Base-by-base conservation (phyloP, 2,888 invertebrate genomes). In the Trissoscelio sp. region DNA sequence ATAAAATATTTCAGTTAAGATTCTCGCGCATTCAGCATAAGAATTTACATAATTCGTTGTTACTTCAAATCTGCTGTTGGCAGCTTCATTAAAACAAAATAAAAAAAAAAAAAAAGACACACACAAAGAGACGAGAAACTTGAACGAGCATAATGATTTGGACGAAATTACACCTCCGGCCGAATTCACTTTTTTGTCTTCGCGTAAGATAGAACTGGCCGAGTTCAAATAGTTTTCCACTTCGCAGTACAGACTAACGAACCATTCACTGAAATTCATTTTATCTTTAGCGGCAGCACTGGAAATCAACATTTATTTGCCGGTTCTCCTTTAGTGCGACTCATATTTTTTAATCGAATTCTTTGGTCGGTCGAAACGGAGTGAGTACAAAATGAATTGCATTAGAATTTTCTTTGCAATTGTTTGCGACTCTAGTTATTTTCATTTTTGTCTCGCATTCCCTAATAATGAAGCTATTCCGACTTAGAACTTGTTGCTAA, bases 41-140 rank as follows among this genome's bases (percentile, higher is more conserved):
- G 72, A 84, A 85, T 86, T 85, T 84, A 80, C 84, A 85, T 84
- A 85, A 86, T 84, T 75, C 48, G 14, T 16, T 12, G 24, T 57
- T 44, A 69, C 28, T 62, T 51, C 12, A 24, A 20, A 22, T 44
- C 39, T 9, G 7, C 44, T n/a, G 18, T 44, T 42, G 14, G 34
- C n/a, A 31, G 4, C 7, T 37, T 48, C 22, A 12, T 51, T 51
- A 51, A n/a, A 46, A 46, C 6, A 51, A 51, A 51, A 5, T 7
- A 46, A 7, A 20, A 1, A 16, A 28, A 39, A n/a, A 24, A 14
- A 28, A 0, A 28, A 44, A 14, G 22, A 6, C n/a, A 64, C 16
- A 20, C 14, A 5, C 34, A 6, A 7, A 9, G 9, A n/a, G 24
- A 39, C 20, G 9, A 24, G 12, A 57, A 48, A 18, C 37, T 37